phyloP scores from a whole-genome alignment of 2,113 vertebrate species.

The Rhabdornis inornatus region DNA sequence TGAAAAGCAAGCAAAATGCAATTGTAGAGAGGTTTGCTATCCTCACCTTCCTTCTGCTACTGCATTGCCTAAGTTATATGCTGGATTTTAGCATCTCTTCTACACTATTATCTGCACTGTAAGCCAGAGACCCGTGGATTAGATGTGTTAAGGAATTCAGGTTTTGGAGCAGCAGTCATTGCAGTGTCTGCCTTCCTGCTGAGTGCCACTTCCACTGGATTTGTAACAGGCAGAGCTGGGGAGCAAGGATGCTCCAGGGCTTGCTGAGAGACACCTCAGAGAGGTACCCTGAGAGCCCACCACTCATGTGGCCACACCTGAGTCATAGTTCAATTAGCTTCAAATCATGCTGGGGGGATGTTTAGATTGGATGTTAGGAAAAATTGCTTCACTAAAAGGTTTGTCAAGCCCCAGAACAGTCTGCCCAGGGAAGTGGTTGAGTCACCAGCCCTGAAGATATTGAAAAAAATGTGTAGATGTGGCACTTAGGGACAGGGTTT shows the following conservation, averaged over 20 bases:
- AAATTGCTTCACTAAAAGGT: neutral
- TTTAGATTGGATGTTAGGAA: neutral
- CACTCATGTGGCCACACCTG: rapidly evolving
- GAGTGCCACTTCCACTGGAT: rapidly evolving
- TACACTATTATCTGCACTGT: neutral
- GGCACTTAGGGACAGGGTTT: neutral
- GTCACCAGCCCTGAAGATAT: neutral
- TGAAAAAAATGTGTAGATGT: rapidly evolving
- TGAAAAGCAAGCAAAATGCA: neutral
- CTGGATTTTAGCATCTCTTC: neutral
- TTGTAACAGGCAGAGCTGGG: neutral
- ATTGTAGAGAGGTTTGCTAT: neutral
- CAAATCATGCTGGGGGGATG: neutral
- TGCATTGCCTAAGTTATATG: neutral
- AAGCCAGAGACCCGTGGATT: neutral
- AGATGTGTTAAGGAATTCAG: neutral
- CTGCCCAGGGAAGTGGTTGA: neutral
- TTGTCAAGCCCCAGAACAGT: neutral
- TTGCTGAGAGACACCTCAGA: neutral
- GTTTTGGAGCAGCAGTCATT: neutral
- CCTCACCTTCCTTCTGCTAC: neutral
- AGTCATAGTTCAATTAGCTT: neutral
- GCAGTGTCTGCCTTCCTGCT: neutral
- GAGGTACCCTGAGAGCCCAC: neutral
- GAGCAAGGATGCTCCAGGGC: neutral